Evolutionary conservation across 2,113 vertebrate species (phyloP).

Genomic region (mouse (Mus musculus)): GRCm39 chr17:50818001-50818500

Average conservation of each 20-base stretch:
- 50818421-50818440: conserved; percentile 53
- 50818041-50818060: conserved; percentile 55
- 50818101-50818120: conserved; percentile 69
- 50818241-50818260: not conserved
- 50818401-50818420: conserved; percentile 9
- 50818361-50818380: conserved; percentile 9
- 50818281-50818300: conserved; percentile 2
- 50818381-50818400: conserved; percentile 48
- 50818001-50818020: conserved; percentile 14
- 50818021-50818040: not conserved
- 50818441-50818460: conserved; percentile 48
- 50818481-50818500: not conserved
- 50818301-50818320: conserved; percentile 55
- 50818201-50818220: conserved; percentile 1
- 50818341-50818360: not conserved
- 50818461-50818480: not conserved
- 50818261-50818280: conserved; percentile 41
- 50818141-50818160: conserved; percentile 67
- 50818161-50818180: conserved; percentile 42
- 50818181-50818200: not conserved
- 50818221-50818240: conserved; percentile 60
- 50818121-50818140: conserved; percentile 72
- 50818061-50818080: conserved; percentile 34
- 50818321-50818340: conserved; percentile 34
- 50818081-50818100: conserved; percentile 60